Conservation (phyloP, 2,113 vertebrate genomes). For the Anarrhichthys ocellatus region DNA sequence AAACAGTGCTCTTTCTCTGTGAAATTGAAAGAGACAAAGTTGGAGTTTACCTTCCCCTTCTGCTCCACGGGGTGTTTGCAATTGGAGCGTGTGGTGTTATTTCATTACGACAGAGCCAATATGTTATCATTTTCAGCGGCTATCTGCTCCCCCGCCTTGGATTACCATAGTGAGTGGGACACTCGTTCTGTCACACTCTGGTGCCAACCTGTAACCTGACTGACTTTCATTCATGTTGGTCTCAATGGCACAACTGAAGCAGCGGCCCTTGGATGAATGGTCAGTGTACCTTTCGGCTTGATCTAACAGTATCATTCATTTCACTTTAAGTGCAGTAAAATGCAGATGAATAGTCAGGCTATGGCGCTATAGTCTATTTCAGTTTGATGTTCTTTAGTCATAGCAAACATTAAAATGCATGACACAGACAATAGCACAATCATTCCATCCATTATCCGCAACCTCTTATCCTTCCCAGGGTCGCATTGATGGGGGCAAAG, state of each 20-base stretch:
- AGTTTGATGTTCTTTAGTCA: not conserved
- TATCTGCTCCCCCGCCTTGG: constrained; percentile 49
- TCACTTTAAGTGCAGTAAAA: constrained; percentile 15
- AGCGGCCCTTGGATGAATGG: constrained; percentile 19
- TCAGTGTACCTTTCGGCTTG: constrained; percentile 19
- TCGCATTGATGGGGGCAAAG: not conserved
- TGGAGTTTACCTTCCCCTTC: constrained; percentile 45
- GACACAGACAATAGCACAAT: not conserved
- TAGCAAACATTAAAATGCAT: constrained; percentile 18
- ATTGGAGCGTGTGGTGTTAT: constrained; percentile 56
- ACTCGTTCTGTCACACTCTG: constrained; percentile 29
- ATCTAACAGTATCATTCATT: constrained; percentile 26
- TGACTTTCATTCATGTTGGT: constrained; percentile 37
- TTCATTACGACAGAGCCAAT: constrained; percentile 66
- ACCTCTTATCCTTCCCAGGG: too few relatives aligned
- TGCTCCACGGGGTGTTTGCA: constrained; percentile 45
- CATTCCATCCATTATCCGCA: too few relatives aligned
- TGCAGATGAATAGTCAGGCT: constrained; percentile 24
- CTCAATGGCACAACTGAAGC: constrained; percentile 17
- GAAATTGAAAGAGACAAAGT: constrained; percentile 56
- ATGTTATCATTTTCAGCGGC: constrained; percentile 71
- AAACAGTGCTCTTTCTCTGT: constrained; percentile 51
- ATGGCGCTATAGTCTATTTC: not conserved
- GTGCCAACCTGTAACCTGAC: constrained; percentile 38
- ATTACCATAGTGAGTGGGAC: constrained; percentile 29